These are phyloP conservation scores for Microctonus brassicae DNA, from an alignment of 2,888 invertebrate species.

Conservation along the genomic window DNA sequence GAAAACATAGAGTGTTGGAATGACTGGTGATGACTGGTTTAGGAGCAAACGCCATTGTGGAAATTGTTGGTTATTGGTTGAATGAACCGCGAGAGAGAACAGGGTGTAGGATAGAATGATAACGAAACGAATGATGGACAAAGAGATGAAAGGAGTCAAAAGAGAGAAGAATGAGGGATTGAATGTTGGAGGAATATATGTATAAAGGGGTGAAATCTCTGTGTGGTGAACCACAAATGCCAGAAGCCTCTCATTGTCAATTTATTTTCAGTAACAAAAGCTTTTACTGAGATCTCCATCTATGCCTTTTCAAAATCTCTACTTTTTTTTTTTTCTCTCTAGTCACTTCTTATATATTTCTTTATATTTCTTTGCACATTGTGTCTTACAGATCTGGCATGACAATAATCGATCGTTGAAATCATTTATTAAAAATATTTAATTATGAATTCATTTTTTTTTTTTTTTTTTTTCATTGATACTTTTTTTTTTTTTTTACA, in stretches of 20 bases:
- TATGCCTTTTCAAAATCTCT: background rate
- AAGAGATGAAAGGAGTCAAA: slow-evolving; percentile 35
- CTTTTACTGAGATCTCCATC: too few relatives aligned
- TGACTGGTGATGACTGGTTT: background rate
- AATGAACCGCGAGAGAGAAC: background rate
- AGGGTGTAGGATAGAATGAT: slow-evolving; percentile 27
- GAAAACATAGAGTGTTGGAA: too few relatives aligned
- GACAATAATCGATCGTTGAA: too few relatives aligned
- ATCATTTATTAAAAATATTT: too few relatives aligned
- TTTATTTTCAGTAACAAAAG: slow-evolving; percentile 29
- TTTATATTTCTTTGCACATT: too few relatives aligned
- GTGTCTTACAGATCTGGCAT: too few relatives aligned
- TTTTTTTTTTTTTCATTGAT: too few relatives aligned
- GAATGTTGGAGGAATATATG: background rate
- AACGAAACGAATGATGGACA: slow-evolving; percentile 24
- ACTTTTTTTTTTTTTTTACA: too few relatives aligned
- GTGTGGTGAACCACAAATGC: slow-evolving; percentile 56
- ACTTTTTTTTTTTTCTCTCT: background rate
- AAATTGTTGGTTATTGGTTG: background rate
- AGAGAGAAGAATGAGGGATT: slow-evolving; percentile 18
- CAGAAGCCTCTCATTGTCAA: slow-evolving; percentile 48
- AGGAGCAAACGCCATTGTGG: background rate
- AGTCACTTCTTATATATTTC: background rate
- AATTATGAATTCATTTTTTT: too few relatives aligned
- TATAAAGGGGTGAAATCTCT: slow-evolving; percentile 51